Percentiles rank a stretch among this genome's conserved stretches.
phyloP scores from a whole-genome alignment of 1,140 invertebrate genomes.

The Drosophila burlai region DNA sequence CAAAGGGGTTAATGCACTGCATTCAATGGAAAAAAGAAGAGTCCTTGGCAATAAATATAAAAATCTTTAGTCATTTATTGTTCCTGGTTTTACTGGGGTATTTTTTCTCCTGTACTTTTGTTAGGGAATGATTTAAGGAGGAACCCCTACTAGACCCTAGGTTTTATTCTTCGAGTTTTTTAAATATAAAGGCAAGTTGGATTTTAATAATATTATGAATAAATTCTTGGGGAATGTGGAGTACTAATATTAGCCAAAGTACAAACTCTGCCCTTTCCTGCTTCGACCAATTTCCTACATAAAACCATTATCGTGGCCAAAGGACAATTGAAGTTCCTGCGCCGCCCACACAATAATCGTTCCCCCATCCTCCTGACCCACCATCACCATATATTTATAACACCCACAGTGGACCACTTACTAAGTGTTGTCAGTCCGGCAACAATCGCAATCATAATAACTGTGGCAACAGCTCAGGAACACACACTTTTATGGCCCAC shows the following conservation, averaged over 20 bases:
- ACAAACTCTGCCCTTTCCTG: background rate
- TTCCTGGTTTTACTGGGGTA: slow-evolving; percentile 31
- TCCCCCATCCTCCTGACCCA: slow-evolving; percentile 3
- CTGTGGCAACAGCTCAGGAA: slow-evolving; percentile 33
- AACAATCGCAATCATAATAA: slow-evolving; percentile 69
- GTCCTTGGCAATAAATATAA: slow-evolving; percentile 78
- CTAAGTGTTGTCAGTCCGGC: slow-evolving; percentile 35
- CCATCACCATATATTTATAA: slow-evolving; percentile 23
- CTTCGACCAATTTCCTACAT: background rate
- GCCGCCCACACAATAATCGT: slow-evolving; percentile 51
- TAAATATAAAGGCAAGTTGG: background rate
- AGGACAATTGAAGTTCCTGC: slow-evolving; percentile 23
- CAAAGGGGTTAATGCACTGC: slow-evolving; percentile 81
- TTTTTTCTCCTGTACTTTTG: slow-evolving; percentile 12
- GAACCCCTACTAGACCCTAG: background rate
- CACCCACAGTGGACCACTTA: slow-evolving; percentile 74
- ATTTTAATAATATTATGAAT: background rate
- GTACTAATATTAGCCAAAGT: too few relatives aligned
- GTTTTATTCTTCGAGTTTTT: background rate
- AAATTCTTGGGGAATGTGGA: background rate
- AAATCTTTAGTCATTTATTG: slow-evolving; percentile 73
- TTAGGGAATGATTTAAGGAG: background rate
- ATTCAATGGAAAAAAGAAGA: slow-evolving; percentile 31
- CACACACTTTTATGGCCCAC: slow-evolving; percentile 65
- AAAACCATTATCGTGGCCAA: slow-evolving; percentile 55